Evolutionary conservation across 2,113 vertebrate species (phyloP).

Genomic region (Sminthopsis crassicaudata): DNA sequence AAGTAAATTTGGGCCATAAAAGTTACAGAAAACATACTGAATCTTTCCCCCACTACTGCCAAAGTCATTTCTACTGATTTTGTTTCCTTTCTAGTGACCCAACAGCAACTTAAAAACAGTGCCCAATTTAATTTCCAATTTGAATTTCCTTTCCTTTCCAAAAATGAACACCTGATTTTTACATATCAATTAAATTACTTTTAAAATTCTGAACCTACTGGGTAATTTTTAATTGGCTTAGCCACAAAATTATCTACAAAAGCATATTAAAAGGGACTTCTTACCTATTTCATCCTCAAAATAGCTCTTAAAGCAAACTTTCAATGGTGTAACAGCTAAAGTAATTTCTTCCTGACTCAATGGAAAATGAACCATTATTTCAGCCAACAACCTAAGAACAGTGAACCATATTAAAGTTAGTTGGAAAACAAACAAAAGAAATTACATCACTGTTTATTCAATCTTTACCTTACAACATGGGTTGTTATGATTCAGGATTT

Average conservation of each 20-base stretch:
- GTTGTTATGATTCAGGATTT: neutral
- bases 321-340: slow-evolving; percentile 86
- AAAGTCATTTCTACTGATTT: neutral
- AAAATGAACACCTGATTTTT: slow-evolving; percentile 8
- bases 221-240: neutral
- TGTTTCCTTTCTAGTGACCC: slow-evolving; percentile 22
- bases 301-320: slow-evolving; percentile 90
- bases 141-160: slow-evolving; percentile 27
- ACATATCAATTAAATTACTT: neutral
- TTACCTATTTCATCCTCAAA: slow-evolving; percentile 87
- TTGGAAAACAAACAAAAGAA: slow-evolving; percentile 40
- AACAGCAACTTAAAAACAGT: slow-evolving; percentile 49
- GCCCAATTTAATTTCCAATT: slow-evolving; percentile 18
- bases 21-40: slow-evolving; percentile 44
- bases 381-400: slow-evolving; percentile 84
- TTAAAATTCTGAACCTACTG: neutral
- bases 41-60: neutral
- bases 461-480: slow-evolving; percentile 27
- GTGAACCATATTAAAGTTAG: neutral
- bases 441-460: slow-evolving; percentile 2
- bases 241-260: neutral
- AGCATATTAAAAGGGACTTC: slow-evolving; percentile 18
- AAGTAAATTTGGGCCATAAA: slow-evolving; percentile 15
- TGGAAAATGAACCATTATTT: slow-evolving; percentile 91
- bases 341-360: slow-evolving; percentile 94